Conservation (phyloP, 2,113 vertebrate species). For the Phoxinus phoxinus region DNA sequence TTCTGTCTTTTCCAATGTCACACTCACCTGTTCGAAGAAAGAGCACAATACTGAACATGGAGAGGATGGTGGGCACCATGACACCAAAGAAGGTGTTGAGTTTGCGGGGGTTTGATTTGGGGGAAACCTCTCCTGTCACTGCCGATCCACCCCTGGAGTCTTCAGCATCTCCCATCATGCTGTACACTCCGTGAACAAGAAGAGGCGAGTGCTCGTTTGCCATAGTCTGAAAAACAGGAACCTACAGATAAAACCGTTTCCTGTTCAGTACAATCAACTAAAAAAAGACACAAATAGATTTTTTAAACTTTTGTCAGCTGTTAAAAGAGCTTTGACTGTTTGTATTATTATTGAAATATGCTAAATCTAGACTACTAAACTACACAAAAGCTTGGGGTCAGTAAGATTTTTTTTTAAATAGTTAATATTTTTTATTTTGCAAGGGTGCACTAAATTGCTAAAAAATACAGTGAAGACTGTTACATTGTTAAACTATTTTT, state of each 20-base stretch:
- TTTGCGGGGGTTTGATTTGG: slow-evolving; percentile 69
- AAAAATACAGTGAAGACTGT: background rate
- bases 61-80: slow-evolving; percentile 89
- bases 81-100: slow-evolving; percentile 92
- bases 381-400: background rate
- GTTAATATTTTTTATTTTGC: background rate
- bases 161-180: slow-evolving; percentile 53
- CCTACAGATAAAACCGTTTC: background rate
- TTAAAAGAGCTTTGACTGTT: background rate
- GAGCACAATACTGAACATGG: slow-evolving; percentile 92
- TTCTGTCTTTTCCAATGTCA: background rate
- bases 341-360: background rate
- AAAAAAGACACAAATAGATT: background rate
- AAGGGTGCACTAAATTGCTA: background rate
- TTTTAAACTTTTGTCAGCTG: background rate
- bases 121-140: slow-evolving; percentile 33
- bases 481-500: background rate
- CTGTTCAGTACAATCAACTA: background rate
- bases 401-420: background rate
- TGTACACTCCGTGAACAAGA: slow-evolving; percentile 79
- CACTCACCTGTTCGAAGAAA: slow-evolving; percentile 86
- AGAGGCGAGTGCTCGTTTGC: slow-evolving; percentile 84
- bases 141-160: slow-evolving; percentile 50
- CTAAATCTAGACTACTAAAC: background rate
- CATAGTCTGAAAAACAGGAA: slow-evolving; percentile 71